These are phyloP conservation scores for Acomys russatus DNA, from an alignment of 2,797 vertebrate genomes.

Conservation along the genomic window DNA sequence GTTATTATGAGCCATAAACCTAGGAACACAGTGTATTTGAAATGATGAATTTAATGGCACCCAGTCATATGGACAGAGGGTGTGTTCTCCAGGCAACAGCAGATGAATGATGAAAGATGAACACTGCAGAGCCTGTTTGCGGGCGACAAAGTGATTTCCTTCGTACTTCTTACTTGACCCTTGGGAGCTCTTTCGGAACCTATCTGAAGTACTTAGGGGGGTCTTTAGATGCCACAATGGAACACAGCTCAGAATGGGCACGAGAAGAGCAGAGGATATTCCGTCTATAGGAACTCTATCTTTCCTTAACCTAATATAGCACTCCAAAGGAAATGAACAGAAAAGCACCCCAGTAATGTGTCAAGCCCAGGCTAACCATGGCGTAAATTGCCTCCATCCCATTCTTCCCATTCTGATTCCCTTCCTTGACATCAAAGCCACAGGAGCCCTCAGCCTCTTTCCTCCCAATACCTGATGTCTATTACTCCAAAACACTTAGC, in stretches of 20 bases:
- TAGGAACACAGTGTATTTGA: conserved; percentile 40
- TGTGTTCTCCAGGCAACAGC: not conserved
- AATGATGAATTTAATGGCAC: not conserved
- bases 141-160: not conserved
- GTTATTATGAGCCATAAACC: conserved; percentile 65
- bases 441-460: not conserved
- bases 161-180: not conserved
- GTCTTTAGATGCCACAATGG: not conserved
- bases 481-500: not conserved
- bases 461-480: not conserved
- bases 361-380: not conserved
- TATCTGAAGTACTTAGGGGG: not conserved
- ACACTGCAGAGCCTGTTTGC: not conserved
- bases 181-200: conserved; percentile 31
- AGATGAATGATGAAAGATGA: not conserved
- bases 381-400: not conserved
- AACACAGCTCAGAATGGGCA: not conserved
- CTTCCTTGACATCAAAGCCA: not conserved
- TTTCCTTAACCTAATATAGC: conserved; percentile 49
- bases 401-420: not conserved
- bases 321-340: not conserved
- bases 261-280: conserved; percentile 3
- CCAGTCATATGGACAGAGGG: not conserved
- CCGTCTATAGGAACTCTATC: conserved; percentile 30
- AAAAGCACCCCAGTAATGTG: conserved; percentile 23